Conservation (phyloP, 2,888 invertebrate genomes). For the Acanthosoma haemorrhoidale region DNA sequence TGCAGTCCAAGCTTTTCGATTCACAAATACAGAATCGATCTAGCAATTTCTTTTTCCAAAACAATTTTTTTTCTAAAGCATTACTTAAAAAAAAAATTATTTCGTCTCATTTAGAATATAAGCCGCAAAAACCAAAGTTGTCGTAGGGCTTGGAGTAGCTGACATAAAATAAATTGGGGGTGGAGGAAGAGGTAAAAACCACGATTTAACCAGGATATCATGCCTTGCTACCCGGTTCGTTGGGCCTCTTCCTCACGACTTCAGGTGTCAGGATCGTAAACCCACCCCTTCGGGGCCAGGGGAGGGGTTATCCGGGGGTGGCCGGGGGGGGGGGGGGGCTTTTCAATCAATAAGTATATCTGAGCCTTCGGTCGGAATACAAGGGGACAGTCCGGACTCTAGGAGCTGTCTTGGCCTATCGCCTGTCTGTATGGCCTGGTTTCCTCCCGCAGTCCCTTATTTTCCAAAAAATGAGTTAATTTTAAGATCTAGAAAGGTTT, state of each 20-base stretch:
- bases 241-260: constrained; percentile 1
- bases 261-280: constrained; percentile 3
- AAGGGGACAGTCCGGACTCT: neutral
- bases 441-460: too few species aligned
- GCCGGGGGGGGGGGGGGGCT: neutral
- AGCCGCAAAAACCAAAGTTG: constrained; percentile 1
- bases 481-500: too few species aligned
- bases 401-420: too few species aligned
- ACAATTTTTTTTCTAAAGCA: too few species aligned
- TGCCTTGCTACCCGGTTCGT: too few species aligned
- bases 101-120: neutral
- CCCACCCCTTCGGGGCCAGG: neutral
- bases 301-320: neutral
- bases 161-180: constrained; percentile 10
- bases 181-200: too few species aligned
- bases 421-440: neutral
- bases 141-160: neutral
- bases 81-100: too few species aligned
- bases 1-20: too few species aligned
- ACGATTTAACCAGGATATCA: constrained; percentile 2
- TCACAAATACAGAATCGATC: too few species aligned
- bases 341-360: constrained; percentile 12
- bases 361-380: neutral
- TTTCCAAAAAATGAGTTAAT: too few species aligned
- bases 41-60: too few species aligned